Percentiles rank a stretch among this genome's conserved stretches.
phyloP scores from a whole-genome alignment of 2,888 invertebrate genomes.

The Caenorhabditis sp. region DNA sequence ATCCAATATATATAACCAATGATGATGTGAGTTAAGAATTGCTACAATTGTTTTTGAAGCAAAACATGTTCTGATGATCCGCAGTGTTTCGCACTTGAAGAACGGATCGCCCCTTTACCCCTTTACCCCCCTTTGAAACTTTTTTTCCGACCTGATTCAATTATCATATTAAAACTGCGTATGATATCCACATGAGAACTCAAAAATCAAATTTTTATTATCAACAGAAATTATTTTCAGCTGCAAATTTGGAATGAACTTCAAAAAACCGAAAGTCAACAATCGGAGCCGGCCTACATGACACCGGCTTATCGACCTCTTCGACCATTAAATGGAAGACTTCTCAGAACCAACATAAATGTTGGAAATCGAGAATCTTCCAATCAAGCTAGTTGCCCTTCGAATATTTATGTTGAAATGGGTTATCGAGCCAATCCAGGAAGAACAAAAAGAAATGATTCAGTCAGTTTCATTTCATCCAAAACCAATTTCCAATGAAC shows the following conservation, averaged over 20 bases:
- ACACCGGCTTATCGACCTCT: conserved; percentile 84
- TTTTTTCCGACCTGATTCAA: too few relatives aligned
- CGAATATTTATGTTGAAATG: conserved; percentile 67
- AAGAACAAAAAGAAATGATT: conserved; percentile 34
- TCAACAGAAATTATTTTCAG: conserved; percentile 50
- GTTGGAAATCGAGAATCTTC: conserved; percentile 73
- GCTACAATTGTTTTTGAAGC: not conserved
- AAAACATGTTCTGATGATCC: not conserved
- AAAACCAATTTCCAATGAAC: not conserved
- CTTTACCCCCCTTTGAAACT: too few relatives aligned
- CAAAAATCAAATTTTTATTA: too few relatives aligned
- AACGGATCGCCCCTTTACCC: too few relatives aligned
- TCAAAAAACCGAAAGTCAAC: conserved; percentile 64
- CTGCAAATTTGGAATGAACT: conserved; percentile 68
- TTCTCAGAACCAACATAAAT: conserved; percentile 94
- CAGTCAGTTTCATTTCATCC: conserved; percentile 7
- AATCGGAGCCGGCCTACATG: conserved; percentile 73
- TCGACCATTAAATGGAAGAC: conserved; percentile 89
- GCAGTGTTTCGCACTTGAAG: not conserved
- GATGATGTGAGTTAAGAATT: conserved; percentile 85
- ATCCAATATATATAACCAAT: conserved; percentile 93
- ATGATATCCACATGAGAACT: too few relatives aligned
- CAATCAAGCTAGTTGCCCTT: conserved; percentile 50
- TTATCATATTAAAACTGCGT: too few relatives aligned
- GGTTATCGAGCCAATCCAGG: conserved; percentile 66